A percentile compares a stretch with the other conserved stretches of the same genome.
Evolutionary conservation across 2,797 vertebrate species (phyloP).

Genomic region (Crenichthys baileyi): DNA sequence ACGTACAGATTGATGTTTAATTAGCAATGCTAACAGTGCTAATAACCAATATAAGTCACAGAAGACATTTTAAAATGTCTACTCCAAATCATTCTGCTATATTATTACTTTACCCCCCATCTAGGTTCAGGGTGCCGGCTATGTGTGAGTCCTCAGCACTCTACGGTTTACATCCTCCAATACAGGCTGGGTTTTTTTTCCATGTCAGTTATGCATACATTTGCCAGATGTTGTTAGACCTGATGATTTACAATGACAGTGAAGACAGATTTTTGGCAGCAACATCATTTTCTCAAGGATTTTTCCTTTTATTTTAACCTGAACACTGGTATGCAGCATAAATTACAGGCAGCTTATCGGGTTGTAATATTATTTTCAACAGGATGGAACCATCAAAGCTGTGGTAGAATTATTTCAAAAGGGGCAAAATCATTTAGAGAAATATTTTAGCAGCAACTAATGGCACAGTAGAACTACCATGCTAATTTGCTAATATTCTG

Average conservation of each 20-base stretch:
- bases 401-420: neutral
- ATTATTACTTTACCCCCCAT: neutral
- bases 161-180: neutral
- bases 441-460: too few species aligned
- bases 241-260: constrained; percentile 2
- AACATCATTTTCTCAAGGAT: constrained; percentile 5
- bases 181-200: neutral
- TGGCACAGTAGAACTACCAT: neutral
- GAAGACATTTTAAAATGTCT: neutral
- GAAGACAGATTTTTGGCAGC: constrained; percentile 17
- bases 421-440: neutral
- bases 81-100: neutral
- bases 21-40: neutral
- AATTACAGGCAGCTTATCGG: neutral
- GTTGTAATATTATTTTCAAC: neutral
- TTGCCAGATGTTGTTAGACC: constrained; percentile 14
- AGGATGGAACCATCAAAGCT: neutral
- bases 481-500: neutral
- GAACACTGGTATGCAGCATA: neutral
- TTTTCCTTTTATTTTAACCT: neutral
- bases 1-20: neutral
- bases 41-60: neutral
- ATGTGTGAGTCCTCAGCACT: constrained; percentile 20
- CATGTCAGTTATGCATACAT: neutral
- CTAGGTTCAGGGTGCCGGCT: constrained; percentile 24